Evolutionary conservation across 2,113 vertebrate species (phyloP), one percentile per base, ranked within the genome.

Genomic region (Oceanites oceanicus): DNA sequence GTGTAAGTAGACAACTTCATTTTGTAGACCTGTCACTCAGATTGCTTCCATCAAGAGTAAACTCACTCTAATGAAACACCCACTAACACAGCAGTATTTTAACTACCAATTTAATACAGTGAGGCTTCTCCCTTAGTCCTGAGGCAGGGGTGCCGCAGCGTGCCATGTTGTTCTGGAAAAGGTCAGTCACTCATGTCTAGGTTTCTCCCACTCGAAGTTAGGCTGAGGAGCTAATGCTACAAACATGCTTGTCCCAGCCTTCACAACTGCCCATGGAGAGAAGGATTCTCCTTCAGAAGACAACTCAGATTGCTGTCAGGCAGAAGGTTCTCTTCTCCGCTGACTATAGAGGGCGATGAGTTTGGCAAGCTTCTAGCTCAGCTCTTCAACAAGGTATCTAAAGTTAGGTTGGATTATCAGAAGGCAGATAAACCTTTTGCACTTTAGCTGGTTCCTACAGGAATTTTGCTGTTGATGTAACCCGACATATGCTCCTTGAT

Each of bases 81-180:
- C 6, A 0, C 82, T 74, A 66, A 25, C 10, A 38, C 21, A 61
- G 30, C 40, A 26, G 23, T 77, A 42, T 79, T 88, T 94, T 86
- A 58, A 20, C 40, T 56, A 14, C 20, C 50, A 26, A 53, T 9
- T 71, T 80, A 63, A 29, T 19, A 13, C 34, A 73, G 40, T 2
- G 1, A 73, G 32, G 15, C 30, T 88, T 79, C 16, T 75, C 11
- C 17, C 21, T 42, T 21, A 20, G 15, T 53, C 45, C 45, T 15
- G 55, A 44, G 49, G 10, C 15, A 0, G 0, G 53, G 32, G 11
- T 72, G 34, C 34, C 6, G 2, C 34, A 34, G 19, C 0, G 0
- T 58, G 38, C 22, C 7, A 0, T 30, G 17, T 5, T 44, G 8
- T 13, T 73, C 53, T 32, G 25, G 29, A 50, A 47, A 45, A 62